Evolutionary conservation across 2,113 vertebrate species (phyloP).

Genomic region (Serranochromis macrocephalus): DNA sequence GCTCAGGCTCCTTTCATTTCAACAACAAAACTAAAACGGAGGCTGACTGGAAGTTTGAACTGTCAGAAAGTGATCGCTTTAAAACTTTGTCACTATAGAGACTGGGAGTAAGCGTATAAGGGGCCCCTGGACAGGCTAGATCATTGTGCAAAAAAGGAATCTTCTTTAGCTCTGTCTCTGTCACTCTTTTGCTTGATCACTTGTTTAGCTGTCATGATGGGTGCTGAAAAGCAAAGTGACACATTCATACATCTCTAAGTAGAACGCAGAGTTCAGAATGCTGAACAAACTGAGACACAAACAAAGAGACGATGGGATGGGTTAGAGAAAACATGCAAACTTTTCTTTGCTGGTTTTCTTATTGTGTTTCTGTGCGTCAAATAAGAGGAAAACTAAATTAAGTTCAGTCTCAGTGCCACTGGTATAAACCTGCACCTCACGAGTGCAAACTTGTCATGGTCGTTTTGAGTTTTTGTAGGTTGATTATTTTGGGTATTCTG

Average conservation of each 20-base stretch:
- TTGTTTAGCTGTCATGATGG: neutral
- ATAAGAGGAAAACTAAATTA: neutral
- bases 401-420: neutral
- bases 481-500: neutral
- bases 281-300: neutral
- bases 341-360: neutral
- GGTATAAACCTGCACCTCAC: neutral
- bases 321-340: neutral
- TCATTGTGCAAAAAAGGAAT: neutral
- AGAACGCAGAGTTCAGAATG: neutral
- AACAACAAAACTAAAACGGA: neutral
- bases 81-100: neutral
- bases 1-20: neutral
- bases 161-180: neutral
- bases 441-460: neutral
- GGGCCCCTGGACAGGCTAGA: slow-evolving; percentile 13
- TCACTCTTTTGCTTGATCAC: neutral
- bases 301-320: neutral
- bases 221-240: neutral
- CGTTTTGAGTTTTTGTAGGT: neutral
- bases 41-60: neutral
- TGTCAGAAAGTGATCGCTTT: neutral
- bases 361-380: neutral
- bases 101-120: neutral
- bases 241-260: neutral